A percentile compares a stretch with the other conserved stretches of the same genome.
Evolutionary conservation across 2,888 invertebrate species (phyloP).

Genomic region (Apeira syringaria): DNA sequence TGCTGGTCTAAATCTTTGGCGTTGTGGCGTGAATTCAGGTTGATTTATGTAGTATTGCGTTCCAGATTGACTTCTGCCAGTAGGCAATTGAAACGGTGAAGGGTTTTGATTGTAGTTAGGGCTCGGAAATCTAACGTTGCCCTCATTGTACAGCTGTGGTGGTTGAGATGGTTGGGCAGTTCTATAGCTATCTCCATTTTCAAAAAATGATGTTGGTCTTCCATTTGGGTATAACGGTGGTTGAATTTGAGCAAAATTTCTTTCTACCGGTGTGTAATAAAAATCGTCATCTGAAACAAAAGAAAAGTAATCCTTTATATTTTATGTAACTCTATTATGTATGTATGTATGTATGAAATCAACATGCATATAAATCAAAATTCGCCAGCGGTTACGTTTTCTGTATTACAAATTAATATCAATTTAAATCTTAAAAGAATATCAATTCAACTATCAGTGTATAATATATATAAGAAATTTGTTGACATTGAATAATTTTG

Average conservation of each 20-base stretch:
- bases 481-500: too few species aligned
- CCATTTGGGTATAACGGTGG: conserved; percentile 71
- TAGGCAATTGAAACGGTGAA: conserved; percentile 74
- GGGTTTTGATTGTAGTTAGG: conserved; percentile 79
- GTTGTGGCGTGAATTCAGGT: conserved; percentile 67
- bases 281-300: conserved; percentile 76
- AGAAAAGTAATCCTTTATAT: conserved; percentile 22
- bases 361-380: too few species aligned
- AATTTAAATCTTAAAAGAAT: too few species aligned
- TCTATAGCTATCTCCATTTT: conserved; percentile 66
- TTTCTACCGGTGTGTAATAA: conserved; percentile 76
- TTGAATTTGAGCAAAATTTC: conserved; percentile 80
- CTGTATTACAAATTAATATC: too few species aligned
- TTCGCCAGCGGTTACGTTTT: too few species aligned
- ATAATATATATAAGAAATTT: too few species aligned
- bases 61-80: conserved; percentile 74
- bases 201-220: conserved; percentile 63
- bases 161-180: conserved; percentile 59
- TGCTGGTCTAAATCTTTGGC: conserved; percentile 69
- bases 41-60: conserved; percentile 75
- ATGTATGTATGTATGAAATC: too few species aligned
- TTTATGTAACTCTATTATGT: too few species aligned
- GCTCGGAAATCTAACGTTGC: conserved; percentile 67
- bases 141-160: conserved; percentile 63
- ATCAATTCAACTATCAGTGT: too few species aligned